Evolutionary conservation across 1,140 invertebrate species (phyloP).

Genomic region (Drosophila serrata): DNA sequence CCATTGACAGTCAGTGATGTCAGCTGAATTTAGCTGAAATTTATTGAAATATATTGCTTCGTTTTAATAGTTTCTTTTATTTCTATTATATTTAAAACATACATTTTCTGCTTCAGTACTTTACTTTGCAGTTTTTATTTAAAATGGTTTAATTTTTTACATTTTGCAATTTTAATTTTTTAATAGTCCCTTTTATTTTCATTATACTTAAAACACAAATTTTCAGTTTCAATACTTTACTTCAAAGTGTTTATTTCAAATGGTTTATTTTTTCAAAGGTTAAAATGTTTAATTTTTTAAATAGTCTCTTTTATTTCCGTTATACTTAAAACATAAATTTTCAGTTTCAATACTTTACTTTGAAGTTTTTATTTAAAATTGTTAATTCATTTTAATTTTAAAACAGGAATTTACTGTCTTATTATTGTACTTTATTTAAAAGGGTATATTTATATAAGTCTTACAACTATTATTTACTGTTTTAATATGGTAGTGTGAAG

Average conservation of each 20-base stretch:
- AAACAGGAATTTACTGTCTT: background rate
- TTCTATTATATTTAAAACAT: too few species aligned
- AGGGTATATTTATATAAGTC: too few species aligned
- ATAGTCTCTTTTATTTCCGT: background rate
- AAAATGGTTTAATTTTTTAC: background rate
- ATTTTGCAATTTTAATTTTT: too few species aligned
- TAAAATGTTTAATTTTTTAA: too few species aligned
- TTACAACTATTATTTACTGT: too few species aligned
- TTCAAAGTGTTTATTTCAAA: background rate
- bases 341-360: background rate
- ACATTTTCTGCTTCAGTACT: too few species aligned
- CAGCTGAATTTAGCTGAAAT: background rate
- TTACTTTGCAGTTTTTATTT: too few species aligned
- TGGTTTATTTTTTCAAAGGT: background rate
- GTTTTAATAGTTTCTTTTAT: too few species aligned
- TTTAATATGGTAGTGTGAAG: background rate
- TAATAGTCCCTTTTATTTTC: too few species aligned
- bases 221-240: too few species aligned
- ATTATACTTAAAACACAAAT: too few species aligned
- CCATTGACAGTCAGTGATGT: constrained; percentile 25
- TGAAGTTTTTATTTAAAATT: background rate
- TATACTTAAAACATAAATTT: too few species aligned
- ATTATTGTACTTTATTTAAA: background rate
- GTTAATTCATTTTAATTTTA: background rate
- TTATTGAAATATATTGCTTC: background rate